These are phyloP conservation scores for Drosophila kanekoi DNA, from an alignment of 2,888 invertebrate genomes.

Conservation along the genomic window DNA sequence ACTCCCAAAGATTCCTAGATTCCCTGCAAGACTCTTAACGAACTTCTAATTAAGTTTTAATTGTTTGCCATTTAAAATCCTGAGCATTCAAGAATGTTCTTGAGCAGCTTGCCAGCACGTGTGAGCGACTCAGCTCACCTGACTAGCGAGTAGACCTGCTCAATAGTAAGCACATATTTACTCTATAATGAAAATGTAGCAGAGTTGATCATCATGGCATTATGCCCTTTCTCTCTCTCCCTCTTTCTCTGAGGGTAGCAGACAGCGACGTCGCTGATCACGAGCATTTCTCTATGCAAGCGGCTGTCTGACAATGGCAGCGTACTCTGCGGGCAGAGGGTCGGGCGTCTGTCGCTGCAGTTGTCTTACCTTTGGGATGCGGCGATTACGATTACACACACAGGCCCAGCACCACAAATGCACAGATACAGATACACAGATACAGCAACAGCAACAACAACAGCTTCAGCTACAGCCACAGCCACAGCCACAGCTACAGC, in stretches of 20 bases:
- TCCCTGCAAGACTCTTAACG: too few relatives aligned
- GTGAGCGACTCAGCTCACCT: not conserved
- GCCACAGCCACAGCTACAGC: slow-evolving; percentile 14
- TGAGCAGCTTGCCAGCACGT: too few relatives aligned
- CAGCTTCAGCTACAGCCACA: slow-evolving; percentile 8
- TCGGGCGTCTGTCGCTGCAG: slow-evolving; percentile 40
- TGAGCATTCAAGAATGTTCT: too few relatives aligned
- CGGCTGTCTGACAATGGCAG: slow-evolving; percentile 53
- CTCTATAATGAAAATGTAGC: not conserved
- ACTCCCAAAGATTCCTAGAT: too few relatives aligned
- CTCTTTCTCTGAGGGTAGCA: slow-evolving; percentile 26
- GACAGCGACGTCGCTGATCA: slow-evolving; percentile 60
- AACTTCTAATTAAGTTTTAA: too few relatives aligned
- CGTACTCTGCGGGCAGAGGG: slow-evolving; percentile 31
- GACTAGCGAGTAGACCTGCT: not conserved
- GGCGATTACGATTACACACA: slow-evolving; percentile 49
- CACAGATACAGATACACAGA: slow-evolving; percentile 20
- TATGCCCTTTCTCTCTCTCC: slow-evolving; percentile 10
- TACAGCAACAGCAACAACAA: slow-evolving; percentile 11
- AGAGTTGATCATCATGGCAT: slow-evolving; percentile 2
- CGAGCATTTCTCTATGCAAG: slow-evolving; percentile 66
- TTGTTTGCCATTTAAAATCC: too few relatives aligned
- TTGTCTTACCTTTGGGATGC: slow-evolving; percentile 69
- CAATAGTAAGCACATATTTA: too few relatives aligned
- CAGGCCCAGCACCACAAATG: slow-evolving; percentile 8